phyloP scores from a whole-genome alignment of 2,113 vertebrate genomes.

The Heterotilapia buettikoferi region DNA sequence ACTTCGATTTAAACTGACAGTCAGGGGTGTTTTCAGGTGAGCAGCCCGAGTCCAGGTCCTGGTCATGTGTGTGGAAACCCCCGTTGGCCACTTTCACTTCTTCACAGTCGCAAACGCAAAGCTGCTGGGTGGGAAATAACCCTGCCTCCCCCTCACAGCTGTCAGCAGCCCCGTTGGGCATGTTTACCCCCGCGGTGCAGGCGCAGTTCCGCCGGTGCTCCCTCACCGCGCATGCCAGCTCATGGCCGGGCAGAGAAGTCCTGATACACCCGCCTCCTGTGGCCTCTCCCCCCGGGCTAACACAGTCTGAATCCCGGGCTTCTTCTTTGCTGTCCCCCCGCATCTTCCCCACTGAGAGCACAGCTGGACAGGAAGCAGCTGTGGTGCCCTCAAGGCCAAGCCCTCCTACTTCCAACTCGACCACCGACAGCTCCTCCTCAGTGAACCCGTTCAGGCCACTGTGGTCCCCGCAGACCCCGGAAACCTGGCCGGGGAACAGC shows the following conservation, averaged over 20 bases:
- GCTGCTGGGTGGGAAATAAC: not conserved
- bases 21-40: not conserved
- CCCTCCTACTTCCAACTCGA: not conserved
- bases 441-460: slow-evolving; percentile 62
- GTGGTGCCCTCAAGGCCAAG: not conserved
- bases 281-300: not conserved
- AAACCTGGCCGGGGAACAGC: not conserved
- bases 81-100: slow-evolving; percentile 70
- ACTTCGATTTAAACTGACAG: not conserved
- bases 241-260: not conserved
- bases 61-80: slow-evolving; percentile 46
- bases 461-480: slow-evolving; percentile 9
- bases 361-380: slow-evolving; percentile 31
- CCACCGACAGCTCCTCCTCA: slow-evolving; percentile 26
- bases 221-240: not conserved
- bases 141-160: not conserved
- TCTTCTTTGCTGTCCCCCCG: not conserved
- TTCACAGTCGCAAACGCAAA: not conserved
- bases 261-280: not conserved
- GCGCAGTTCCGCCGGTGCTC: slow-evolving; percentile 10
- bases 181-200: not conserved
- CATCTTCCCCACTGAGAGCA: not conserved
- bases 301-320: not conserved
- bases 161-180: slow-evolving; percentile 42
- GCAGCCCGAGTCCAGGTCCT: not conserved